These are phyloP conservation scores for Merops nubicus DNA, from an alignment of 2,113 vertebrate genomes.

Conservation along the genomic window DNA sequence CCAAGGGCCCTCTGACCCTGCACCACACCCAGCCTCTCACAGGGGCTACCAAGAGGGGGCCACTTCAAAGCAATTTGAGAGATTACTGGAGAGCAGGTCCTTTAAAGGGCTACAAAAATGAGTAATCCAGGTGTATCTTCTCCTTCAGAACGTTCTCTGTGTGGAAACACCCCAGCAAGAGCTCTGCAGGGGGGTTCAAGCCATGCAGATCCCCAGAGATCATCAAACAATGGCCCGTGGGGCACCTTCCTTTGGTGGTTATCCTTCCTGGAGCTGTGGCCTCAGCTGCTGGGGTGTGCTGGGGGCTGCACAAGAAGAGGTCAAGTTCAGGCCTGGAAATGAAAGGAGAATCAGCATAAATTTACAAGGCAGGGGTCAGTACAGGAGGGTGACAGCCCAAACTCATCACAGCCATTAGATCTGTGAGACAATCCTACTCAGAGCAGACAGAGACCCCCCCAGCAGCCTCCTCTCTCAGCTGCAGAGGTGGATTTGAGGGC, in stretches of 20 bases:
- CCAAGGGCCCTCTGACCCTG: neutral
- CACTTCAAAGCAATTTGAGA: neutral
- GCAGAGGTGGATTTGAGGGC: neutral
- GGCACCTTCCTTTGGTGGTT: neutral
- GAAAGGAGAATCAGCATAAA: neutral
- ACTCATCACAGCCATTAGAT: accelerated
- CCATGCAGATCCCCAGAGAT: neutral
- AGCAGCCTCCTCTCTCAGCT: neutral
- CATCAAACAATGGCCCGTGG: accelerated
- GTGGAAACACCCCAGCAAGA: neutral
- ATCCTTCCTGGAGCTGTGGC: neutral
- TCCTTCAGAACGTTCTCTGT: neutral
- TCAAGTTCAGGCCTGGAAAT: neutral
- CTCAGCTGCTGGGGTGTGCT: too few species aligned
- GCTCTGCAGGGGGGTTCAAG: neutral
- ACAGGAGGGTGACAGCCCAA: neutral
- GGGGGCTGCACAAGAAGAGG: neutral
- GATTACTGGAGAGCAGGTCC: neutral
- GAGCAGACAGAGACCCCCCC: neutral
- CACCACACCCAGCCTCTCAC: neutral
- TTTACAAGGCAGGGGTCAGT: accelerated
- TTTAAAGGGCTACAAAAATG: neutral
- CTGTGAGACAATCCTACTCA: neutral
- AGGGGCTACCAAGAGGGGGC: neutral
- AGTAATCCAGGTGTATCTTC: neutral